Evolutionary conservation across 2,113 vertebrate genomes (phyloP).

Genomic region (Bambusicola thoracicus): DNA sequence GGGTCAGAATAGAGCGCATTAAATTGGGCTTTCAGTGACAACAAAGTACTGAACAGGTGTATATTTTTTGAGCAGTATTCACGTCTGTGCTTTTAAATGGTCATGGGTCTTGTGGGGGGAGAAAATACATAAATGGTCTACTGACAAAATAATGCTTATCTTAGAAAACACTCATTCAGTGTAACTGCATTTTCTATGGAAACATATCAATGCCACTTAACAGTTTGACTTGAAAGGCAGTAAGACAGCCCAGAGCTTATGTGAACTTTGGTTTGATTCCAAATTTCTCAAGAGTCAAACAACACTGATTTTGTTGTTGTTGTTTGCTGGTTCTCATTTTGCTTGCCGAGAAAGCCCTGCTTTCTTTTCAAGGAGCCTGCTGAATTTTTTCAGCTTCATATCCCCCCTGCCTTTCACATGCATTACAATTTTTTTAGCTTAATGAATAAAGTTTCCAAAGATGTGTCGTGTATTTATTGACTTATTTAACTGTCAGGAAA

Average conservation of each 20-base stretch:
- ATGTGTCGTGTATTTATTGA: background rate
- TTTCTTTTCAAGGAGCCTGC: background rate
- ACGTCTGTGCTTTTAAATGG: background rate
- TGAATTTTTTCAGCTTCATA: background rate
- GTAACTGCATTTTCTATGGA: background rate
- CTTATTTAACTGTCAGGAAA: background rate
- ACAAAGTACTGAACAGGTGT: background rate
- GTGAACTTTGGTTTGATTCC: background rate
- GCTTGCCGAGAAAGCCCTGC: background rate
- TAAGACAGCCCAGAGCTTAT: background rate
- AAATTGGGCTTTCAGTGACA: background rate
- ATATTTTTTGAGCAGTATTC: fast-evolving
- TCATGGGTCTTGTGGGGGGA: background rate
- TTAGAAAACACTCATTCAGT: background rate
- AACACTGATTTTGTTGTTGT: background rate
- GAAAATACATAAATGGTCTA: background rate
- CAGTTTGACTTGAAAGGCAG: background rate
- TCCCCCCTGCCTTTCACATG: background rate
- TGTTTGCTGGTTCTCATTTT: background rate
- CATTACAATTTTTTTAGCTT: background rate
- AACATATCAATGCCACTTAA: background rate
- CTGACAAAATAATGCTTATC: background rate
- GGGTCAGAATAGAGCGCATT: background rate
- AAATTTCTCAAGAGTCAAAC: background rate
- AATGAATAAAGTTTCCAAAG: background rate